A percentile compares a stretch with the other conserved stretches of the same genome.
Evolutionary conservation across 2,113 vertebrate species (phyloP).

Genomic region (Chiloscyllium plagiosum): DNA sequence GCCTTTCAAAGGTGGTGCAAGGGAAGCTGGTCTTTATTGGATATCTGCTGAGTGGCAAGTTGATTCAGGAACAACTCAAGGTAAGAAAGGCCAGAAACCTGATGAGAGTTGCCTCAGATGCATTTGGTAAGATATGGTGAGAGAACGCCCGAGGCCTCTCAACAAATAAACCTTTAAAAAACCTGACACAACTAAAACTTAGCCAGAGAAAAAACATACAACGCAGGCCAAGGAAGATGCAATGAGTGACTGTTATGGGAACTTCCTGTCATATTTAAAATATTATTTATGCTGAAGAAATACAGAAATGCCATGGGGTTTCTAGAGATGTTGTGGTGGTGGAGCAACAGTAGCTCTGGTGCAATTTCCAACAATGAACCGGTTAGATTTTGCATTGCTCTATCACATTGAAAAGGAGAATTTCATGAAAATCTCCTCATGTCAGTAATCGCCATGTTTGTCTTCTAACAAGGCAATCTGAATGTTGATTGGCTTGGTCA

Average conservation of each 20-base stretch:
- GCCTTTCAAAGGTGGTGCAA: too few species aligned
- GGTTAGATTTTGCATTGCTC: not conserved
- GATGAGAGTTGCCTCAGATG: too few species aligned
- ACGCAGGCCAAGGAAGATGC: not conserved
- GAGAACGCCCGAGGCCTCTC: too few species aligned
- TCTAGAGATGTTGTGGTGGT: not conserved
- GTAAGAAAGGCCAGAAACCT: too few species aligned
- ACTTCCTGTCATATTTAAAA: too few species aligned
- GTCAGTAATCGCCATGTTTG: not conserved
- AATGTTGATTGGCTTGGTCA: not conserved
- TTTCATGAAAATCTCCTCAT: not conserved
- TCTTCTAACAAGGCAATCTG: not conserved
- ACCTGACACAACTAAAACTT: too few species aligned
- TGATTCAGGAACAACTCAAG: too few species aligned
- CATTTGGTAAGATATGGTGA: too few species aligned
- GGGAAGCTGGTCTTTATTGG: too few species aligned
- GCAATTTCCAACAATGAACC: not conserved
- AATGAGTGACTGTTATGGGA: not conserved
- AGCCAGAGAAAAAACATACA: too few species aligned
- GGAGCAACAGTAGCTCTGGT: not conserved
- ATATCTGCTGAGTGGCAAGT: too few species aligned
- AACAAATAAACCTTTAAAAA: too few species aligned
- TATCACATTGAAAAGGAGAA: not conserved
- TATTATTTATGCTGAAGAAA: not conserved
- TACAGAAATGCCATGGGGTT: not conserved